Conservation (phyloP, 2,113 vertebrate genomes). For the Benitochromis conjunctus region DNA sequence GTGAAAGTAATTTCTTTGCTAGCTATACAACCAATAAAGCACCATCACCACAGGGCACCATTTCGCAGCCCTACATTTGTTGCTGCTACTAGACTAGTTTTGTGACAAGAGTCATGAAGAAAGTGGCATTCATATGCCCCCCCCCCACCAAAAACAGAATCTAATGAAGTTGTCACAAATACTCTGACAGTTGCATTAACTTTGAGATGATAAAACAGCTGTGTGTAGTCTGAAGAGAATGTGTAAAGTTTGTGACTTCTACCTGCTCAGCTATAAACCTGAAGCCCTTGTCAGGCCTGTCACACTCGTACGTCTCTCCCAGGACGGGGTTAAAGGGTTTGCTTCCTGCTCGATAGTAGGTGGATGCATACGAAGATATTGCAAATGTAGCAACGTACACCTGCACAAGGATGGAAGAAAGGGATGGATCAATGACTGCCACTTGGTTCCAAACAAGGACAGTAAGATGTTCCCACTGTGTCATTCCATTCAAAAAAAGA, state of each 20-base stretch:
- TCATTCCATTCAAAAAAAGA: background rate
- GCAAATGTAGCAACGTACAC: slow-evolving; percentile 94
- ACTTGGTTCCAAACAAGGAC: background rate
- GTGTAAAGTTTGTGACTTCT: background rate
- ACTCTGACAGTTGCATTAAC: background rate
- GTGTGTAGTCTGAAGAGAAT: background rate
- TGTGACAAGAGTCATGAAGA: background rate
- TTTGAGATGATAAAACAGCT: background rate
- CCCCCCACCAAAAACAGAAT: background rate
- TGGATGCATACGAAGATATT: slow-evolving; percentile 87
- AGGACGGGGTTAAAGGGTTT: slow-evolving; percentile 98
- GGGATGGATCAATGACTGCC: background rate
- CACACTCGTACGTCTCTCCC: slow-evolving; percentile 93
- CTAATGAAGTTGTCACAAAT: background rate
- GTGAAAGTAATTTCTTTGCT: background rate
- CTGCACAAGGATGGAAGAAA: slow-evolving; percentile 57
- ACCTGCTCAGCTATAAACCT: slow-evolving; percentile 95
- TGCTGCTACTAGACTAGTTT: background rate
- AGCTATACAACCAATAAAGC: background rate
- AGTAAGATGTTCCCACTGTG: background rate
- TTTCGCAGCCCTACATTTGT: background rate
- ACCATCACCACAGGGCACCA: rapidly evolving
- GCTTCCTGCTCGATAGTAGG: slow-evolving; percentile 87
- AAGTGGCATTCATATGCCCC: background rate
- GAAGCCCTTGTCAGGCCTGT: slow-evolving; percentile 88